phyloP scores from a whole-genome alignment of 2,888 invertebrate species.

The Rhopalosiphum nymphaeae region DNA sequence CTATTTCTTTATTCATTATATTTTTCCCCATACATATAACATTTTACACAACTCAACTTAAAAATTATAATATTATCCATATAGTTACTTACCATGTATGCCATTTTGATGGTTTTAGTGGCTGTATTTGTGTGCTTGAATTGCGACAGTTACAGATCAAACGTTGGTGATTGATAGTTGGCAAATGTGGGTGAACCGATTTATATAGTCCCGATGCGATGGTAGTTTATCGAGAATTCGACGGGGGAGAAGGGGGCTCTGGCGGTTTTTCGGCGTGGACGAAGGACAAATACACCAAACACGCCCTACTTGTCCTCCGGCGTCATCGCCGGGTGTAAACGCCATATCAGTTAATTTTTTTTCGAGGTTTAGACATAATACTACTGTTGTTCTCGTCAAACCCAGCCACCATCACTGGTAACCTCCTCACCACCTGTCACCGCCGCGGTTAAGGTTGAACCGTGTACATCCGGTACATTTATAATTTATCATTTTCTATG shows the following conservation, averaged over 20 bases:
- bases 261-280: constrained; percentile 40
- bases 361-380: constrained; percentile 19
- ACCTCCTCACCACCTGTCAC: background rate
- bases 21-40: background rate
- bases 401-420: background rate
- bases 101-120: constrained; percentile 47
- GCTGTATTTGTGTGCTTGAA: constrained; percentile 21
- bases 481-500: constrained; percentile 39
- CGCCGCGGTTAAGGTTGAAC: constrained; percentile 21
- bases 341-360: constrained; percentile 20
- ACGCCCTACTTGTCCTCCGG: constrained; percentile 41
- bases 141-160: constrained; percentile 60
- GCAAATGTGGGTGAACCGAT: constrained; percentile 11
- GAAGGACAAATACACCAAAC: constrained; percentile 25
- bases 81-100: constrained; percentile 49
- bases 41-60: background rate
- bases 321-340: constrained; percentile 17
- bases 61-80: constrained; percentile 1
- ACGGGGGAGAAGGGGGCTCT: background rate
- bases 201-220: constrained; percentile 31
- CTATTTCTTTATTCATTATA: background rate
- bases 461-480: background rate
- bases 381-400: background rate
- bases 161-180: constrained; percentile 53
- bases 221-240: background rate